Evolutionary conservation across 2,797 vertebrate species (phyloP), one percentile per base, ranked within the genome.

Genomic region (Atherinosoma microstoma): DNA sequence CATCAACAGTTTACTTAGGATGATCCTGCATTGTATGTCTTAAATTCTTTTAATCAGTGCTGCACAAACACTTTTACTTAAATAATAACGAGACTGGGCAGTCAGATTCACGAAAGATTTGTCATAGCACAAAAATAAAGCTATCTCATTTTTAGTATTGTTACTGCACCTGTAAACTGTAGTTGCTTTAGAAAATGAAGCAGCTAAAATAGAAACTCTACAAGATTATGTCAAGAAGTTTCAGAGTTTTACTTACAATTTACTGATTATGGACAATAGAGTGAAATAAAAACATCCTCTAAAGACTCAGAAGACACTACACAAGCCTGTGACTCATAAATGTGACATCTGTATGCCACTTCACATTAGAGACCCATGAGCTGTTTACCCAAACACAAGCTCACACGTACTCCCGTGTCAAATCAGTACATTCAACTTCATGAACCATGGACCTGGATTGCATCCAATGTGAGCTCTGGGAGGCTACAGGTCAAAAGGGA

Each of bases 401-500:
- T 80, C 67, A 74, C 77, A 74, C 71, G 3, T 73, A 79, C 75
- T 76, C 80, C 83, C 58, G 34, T 65, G 87, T 92, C 86, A 92
- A 89, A 90, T 90, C 80, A 80, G 75, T 90, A 84, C 73, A 67
- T 66, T 59, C 56, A 69, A 87, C 75, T 83, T 83, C 18, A 22
- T 84, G 87, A 87, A 85, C 89, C 13, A 2, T 40, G 67, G 61
- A 64, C 78, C 75, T 80, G 78, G 85, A 90, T 79, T 70, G 7
- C 35, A 67, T 87, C 81, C 85, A 87, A 67, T 40, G 64, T 64
- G 78, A 82, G 47, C 65, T 64, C 24, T 80, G 63, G 67, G 66
- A 79, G 67, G 74, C 13, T 36, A 53, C 53, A 79, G 92, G 86
- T 91, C 87, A 89, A 89, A 74, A 72, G 77, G 40, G 64, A 89